Evolutionary conservation across 2,797 vertebrate species (phyloP).

Genomic region (Rhinatrema bivittatum): DNA sequence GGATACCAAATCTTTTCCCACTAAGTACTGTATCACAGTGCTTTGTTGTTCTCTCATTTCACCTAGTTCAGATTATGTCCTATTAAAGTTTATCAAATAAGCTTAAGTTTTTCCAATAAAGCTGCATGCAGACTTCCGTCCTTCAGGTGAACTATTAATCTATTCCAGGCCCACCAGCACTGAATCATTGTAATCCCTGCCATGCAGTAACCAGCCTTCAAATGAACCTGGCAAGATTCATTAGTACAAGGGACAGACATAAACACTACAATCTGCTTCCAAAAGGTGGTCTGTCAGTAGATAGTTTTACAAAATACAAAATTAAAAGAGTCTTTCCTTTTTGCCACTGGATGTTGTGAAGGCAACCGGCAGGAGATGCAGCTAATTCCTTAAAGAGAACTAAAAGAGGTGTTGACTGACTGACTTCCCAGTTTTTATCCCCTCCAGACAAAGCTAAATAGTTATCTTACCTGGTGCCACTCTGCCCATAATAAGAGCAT

Average conservation of each 20-base stretch:
- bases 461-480: conserved; percentile 37
- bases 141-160: background rate
- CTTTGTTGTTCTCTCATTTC: conserved; percentile 4
- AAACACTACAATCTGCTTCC: background rate
- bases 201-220: too few species aligned
- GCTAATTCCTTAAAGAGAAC: conserved; percentile 24
- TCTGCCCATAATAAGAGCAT: conserved; percentile 33
- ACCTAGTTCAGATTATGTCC: background rate
- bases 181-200: background rate
- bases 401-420: too few species aligned
- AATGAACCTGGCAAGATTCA: background rate
- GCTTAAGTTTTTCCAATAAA: background rate
- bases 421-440: conserved; percentile 34
- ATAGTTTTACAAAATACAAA: conserved; percentile 10
- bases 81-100: conserved; percentile 15
- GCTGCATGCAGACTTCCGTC: background rate
- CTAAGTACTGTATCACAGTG: too few species aligned
- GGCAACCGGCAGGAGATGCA: conserved; percentile 20
- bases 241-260: background rate
- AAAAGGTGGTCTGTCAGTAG: background rate
- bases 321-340: background rate
- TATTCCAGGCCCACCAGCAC: background rate
- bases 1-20: too few species aligned
- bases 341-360: conserved; percentile 6
- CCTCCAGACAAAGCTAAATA: conserved; percentile 37